A percentile compares a stretch with the other conserved stretches of the same genome.
These are phyloP conservation scores for Epinotia nisella DNA, from an alignment of 2,888 invertebrate species.

Conservation along the genomic window DNA sequence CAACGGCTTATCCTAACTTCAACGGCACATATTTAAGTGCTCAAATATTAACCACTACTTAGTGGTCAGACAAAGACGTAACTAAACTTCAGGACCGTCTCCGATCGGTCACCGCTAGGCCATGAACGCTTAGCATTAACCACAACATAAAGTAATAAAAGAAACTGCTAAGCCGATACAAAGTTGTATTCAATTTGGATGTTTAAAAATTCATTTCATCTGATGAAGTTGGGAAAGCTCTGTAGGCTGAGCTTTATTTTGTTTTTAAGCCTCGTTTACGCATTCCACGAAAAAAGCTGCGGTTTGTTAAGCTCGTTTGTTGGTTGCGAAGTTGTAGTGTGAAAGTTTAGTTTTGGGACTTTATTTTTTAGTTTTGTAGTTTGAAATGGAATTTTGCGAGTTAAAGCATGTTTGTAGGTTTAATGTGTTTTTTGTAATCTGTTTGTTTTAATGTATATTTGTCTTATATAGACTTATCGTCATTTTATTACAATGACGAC, in stretches of 20 bases:
- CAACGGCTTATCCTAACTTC: too few species aligned
- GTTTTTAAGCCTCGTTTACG: conserved; percentile 23
- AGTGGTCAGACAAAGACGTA: too few species aligned
- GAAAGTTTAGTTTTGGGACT: conserved; percentile 1
- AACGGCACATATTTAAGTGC: too few species aligned
- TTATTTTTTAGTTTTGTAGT: not conserved
- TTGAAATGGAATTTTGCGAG: not conserved
- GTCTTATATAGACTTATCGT: too few species aligned
- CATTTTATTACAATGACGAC: too few species aligned
- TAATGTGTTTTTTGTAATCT: not conserved
- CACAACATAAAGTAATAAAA: conserved; percentile 9
- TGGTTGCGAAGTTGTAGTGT: not conserved
- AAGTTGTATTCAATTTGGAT: conserved; percentile 18
- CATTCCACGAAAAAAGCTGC: conserved; percentile 10
- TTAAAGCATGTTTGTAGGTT: not conserved
- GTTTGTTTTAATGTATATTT: not conserved
- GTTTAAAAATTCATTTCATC: conserved; percentile 31
- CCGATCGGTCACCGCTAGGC: not conserved
- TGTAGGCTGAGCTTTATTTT: conserved; percentile 18
- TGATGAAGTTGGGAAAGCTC: conserved; percentile 22
- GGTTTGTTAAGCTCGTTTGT: not conserved
- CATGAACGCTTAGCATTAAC: not conserved
- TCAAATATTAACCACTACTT: too few species aligned
- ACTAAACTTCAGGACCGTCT: too few species aligned
- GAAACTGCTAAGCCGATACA: conserved; percentile 10